Conservation (phyloP, 2,113 vertebrate genomes). For the Clarias macrocephalus region DNA sequence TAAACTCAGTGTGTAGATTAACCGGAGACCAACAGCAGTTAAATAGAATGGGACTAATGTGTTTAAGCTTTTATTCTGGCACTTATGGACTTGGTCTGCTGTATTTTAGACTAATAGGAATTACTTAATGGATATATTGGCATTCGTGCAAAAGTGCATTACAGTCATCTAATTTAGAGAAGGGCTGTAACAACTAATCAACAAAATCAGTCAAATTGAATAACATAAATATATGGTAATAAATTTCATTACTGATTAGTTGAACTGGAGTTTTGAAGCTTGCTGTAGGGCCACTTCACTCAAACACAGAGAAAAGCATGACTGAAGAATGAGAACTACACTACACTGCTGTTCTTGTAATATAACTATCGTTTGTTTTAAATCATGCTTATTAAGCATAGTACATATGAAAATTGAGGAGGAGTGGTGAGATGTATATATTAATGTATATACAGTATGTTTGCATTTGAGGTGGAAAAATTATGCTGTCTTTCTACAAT, state of each 20-base stretch:
- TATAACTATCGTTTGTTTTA: neutral
- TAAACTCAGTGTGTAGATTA: neutral
- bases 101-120: neutral
- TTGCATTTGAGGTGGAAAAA: too few relatives aligned
- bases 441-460: too few relatives aligned
- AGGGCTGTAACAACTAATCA: neutral
- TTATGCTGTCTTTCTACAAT: too few relatives aligned
- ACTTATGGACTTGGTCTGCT: neutral
- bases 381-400: too few relatives aligned
- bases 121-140: neutral
- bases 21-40: too few relatives aligned
- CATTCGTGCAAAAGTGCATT: slow-evolving; percentile 12
- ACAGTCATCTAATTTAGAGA: neutral
- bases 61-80: neutral
- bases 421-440: too few relatives aligned
- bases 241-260: neutral
- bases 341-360: neutral
- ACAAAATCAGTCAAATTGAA: neutral
- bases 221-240: neutral
- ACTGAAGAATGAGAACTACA: neutral
- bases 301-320: neutral
- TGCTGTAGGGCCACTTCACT: neutral
- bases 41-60: neutral
- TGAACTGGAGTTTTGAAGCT: neutral
- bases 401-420: too few relatives aligned